These are phyloP conservation scores for Enteromius fasciolatus DNA, from an alignment of 2,797 vertebrate species.

Conservation along the genomic window DNA sequence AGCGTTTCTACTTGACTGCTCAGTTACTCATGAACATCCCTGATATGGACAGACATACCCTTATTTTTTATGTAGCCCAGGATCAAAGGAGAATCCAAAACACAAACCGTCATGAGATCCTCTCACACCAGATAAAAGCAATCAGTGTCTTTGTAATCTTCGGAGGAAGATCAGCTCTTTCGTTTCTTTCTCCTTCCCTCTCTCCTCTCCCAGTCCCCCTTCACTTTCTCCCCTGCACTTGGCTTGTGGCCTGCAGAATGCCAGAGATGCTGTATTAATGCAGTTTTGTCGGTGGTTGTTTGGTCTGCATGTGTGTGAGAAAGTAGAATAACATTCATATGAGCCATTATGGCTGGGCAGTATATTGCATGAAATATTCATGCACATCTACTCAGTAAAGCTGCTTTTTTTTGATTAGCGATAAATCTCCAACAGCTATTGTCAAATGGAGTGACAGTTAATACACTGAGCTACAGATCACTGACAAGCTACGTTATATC, in stretches of 20 bases:
- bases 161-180: background rate
- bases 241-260: constrained; percentile 19
- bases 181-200: background rate
- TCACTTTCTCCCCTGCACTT: constrained; percentile 40
- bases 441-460: too few relatives aligned
- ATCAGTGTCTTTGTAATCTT: background rate
- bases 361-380: too few relatives aligned
- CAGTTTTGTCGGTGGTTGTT: background rate
- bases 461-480: too few relatives aligned
- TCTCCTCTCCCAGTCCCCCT: constrained; percentile 32
- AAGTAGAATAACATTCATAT: background rate
- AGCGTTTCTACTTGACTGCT: background rate
- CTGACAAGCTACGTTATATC: too few relatives aligned
- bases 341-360: background rate
- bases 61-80: background rate
- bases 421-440: too few relatives aligned
- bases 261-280: constrained; percentile 15
- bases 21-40: background rate
- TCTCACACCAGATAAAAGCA: background rate
- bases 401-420: too few relatives aligned
- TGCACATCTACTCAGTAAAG: too few relatives aligned
- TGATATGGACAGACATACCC: background rate
- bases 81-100: background rate
- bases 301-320: background rate
- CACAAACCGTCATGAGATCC: background rate